Conservation (phyloP, 2,113 vertebrate species). For the Rhea americana region DNA sequence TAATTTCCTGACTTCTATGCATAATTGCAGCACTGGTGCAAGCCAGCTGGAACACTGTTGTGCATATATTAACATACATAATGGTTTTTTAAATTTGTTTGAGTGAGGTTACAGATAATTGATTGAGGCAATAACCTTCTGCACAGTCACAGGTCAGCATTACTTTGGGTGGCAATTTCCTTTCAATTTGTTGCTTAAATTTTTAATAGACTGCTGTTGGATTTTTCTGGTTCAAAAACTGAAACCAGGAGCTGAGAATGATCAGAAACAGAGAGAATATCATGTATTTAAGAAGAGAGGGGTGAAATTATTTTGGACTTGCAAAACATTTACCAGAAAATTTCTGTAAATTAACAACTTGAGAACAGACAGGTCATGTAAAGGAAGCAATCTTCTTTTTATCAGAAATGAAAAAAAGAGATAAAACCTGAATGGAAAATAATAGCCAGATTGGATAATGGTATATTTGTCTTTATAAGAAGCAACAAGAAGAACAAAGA, state of each 20-base stretch:
- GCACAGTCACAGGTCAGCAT: background rate
- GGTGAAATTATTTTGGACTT: background rate
- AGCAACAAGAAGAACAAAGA: conserved; percentile 42
- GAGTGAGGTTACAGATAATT: background rate
- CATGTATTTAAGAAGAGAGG: background rate
- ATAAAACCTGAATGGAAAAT: background rate
- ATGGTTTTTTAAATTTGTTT: background rate
- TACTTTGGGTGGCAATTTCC: background rate
- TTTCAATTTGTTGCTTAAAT: background rate
- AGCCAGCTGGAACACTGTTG: conserved; percentile 39
- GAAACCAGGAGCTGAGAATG: background rate
- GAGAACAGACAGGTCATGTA: background rate
- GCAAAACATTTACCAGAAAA: background rate
- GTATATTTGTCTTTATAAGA: background rate
- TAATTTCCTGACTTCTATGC: conserved; percentile 29
- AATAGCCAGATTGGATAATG: background rate
- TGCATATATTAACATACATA: conserved; percentile 19
- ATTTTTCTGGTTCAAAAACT: background rate
- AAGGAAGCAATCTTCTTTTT: background rate
- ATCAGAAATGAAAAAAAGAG: background rate
- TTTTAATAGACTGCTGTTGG: background rate
- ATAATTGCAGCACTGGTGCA: background rate
- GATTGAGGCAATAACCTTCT: background rate
- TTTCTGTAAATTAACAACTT: background rate
- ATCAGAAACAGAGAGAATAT: background rate